Evolutionary conservation across 2,797 vertebrate genomes (phyloP).

Genomic region (Sciaenops ocellatus): DNA sequence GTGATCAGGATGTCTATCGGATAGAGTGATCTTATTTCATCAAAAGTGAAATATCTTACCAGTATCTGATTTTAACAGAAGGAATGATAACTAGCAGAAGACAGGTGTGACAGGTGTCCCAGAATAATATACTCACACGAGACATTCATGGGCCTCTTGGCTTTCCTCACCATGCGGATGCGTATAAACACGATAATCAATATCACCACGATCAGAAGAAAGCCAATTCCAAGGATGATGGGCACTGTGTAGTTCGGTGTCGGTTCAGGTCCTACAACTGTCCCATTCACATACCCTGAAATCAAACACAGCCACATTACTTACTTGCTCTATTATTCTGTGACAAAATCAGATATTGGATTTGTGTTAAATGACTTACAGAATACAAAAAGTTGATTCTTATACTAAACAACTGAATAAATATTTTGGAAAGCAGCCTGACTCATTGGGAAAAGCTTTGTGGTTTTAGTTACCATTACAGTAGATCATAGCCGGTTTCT

Average conservation of each 20-base stretch:
- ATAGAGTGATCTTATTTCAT: background rate
- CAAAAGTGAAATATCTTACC: background rate
- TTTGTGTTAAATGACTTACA: background rate
- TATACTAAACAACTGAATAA: too few species aligned
- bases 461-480: constrained; percentile 38
- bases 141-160: background rate
- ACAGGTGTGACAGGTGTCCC: background rate
- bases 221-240: constrained; percentile 32
- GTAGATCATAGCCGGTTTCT: background rate
- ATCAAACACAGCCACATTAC: constrained; percentile 27
- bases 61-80: background rate
- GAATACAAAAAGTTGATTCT: background rate
- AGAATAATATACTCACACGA: constrained; percentile 52
- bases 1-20: background rate
- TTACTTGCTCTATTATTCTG: background rate
- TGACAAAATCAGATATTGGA: too few species aligned
- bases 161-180: constrained; percentile 20
- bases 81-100: background rate
- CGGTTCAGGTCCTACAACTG: fast-evolving
- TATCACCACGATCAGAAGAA: constrained; percentile 50
- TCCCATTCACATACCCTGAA: constrained; percentile 31
- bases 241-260: background rate
- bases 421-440: background rate
- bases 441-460: background rate
- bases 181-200: constrained; percentile 40